phyloP scores from a whole-genome alignment of 1,140 invertebrate species.

The Trinorchestia longiramus region DNA sequence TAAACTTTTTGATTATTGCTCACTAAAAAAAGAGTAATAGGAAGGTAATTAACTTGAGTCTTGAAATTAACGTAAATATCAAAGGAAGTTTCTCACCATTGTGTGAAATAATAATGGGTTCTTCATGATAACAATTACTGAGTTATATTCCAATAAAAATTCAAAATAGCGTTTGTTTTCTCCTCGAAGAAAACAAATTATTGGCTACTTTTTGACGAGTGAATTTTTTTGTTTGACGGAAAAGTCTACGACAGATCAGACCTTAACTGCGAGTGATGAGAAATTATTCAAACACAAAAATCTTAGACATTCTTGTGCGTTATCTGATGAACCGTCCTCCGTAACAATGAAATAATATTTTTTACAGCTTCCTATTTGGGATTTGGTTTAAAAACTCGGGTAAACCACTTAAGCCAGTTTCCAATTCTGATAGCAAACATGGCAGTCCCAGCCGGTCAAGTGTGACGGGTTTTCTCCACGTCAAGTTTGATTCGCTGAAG shows the following conservation, averaged over 20 bases:
- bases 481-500: too few relatives aligned
- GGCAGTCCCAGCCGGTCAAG: too few relatives aligned
- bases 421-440: too few relatives aligned
- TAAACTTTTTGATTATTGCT: neutral
- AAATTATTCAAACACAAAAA: neutral
- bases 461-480: too few relatives aligned
- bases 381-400: too few relatives aligned
- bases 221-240: neutral
- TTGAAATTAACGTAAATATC: neutral
- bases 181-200: neutral
- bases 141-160: neutral
- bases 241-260: neutral
- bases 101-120: too few relatives aligned
- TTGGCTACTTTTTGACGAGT: neutral
- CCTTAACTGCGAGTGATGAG: neutral
- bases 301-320: neutral
- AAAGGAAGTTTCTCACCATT: too few relatives aligned
- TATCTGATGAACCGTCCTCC: too few relatives aligned
- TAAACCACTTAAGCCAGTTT: too few relatives aligned
- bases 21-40: neutral
- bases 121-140: too few relatives aligned
- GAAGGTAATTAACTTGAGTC: neutral
- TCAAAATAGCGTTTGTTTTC: neutral
- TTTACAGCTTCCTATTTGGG: too few relatives aligned
- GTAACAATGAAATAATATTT: too few relatives aligned